Evolutionary conservation across 2,888 invertebrate species (phyloP), one percentile per base, ranked within the genome.

Genomic region (Cinara cedri): DNA sequence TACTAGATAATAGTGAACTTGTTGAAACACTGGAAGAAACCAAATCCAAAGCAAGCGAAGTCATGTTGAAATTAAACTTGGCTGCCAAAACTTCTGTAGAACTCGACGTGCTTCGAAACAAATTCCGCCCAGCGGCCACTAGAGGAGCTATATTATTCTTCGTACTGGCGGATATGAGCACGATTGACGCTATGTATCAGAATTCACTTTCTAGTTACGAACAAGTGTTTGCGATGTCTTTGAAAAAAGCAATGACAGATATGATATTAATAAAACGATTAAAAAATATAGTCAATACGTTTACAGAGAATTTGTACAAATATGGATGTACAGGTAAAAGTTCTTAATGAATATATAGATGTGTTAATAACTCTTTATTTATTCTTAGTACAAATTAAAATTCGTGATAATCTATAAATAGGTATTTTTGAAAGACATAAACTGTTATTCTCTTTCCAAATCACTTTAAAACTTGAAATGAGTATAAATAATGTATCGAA

Each of bases 101-200:
- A 83, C 95, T 97, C 82, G 95, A 96, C 84, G 89, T 89, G 76
- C 87, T 95, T 0, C 88, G 96, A 65, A 93, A 96, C 83, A 93
- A 93, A 0, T 97, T 97, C 87, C 89, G 95, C 44, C 90, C 93
- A 0, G 95, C 92, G 0, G 95, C 96, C 0, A 91, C 90, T 83
- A 89, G 96, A 72, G 96, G 96, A 8, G 95, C 96, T 6, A 92
- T 96, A 71, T 87, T 97, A 71, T 97, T 96, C 87, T 97, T 96
- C 85, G 94, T 96, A 0, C 87, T 97, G 24, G 91, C 94, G 0
- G 95, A 96, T 85, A 94, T 97, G 94, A 92, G 95, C 0, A 89
- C 89, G 0, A 93, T 97, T 3, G 95, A 94, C 86, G 87, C 90
- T 54, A 97, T 97, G 96, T 97, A 97, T 85, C 96, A 97, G 84